Percentiles rank a stretch among this genome's conserved stretches.
Conservation (phyloP, 2,888 invertebrate genomes). For the Epistrophe grossulariae region DNA sequence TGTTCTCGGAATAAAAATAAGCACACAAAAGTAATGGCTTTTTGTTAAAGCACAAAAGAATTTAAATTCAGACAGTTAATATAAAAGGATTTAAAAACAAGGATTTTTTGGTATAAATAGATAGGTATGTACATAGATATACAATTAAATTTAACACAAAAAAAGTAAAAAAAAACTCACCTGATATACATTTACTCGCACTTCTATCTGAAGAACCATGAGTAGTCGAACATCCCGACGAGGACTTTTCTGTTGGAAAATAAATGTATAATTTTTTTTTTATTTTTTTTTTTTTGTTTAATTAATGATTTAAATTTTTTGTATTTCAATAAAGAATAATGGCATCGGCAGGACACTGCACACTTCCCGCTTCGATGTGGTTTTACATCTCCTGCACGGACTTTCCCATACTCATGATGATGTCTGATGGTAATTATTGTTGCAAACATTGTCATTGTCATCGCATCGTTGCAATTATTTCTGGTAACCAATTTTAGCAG, state of each 20-base stretch:
- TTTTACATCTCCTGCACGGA: constrained; percentile 21
- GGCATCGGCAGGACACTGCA: constrained; percentile 40
- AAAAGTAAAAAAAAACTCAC: constrained; percentile 78
- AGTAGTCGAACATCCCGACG: constrained; percentile 80
- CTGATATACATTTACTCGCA: constrained; percentile 80
- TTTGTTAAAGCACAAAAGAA: constrained; percentile 53
- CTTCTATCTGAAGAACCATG: constrained; percentile 80
- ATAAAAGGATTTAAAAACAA: neutral
- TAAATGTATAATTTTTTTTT: neutral
- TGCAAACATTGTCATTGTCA: constrained; percentile 68
- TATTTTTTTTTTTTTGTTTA: constrained; percentile 28
- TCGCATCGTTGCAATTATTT: constrained; percentile 71
- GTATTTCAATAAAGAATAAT: constrained; percentile 38
- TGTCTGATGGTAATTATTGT: constrained; percentile 61
- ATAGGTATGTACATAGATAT: neutral
- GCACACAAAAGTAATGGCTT: constrained; percentile 14
- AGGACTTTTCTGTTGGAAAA: constrained; percentile 80
- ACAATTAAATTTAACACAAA: constrained; percentile 1
- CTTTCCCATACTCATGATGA: constrained; percentile 54
- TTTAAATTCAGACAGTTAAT: constrained; percentile 30
- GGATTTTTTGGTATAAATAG: neutral
- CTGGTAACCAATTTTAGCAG: constrained; percentile 59
- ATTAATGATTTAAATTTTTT: constrained; percentile 27
- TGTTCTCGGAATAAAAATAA: constrained; percentile 48
- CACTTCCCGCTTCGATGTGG: constrained; percentile 60